phyloP scores from a whole-genome alignment of 2,113 vertebrate species.

The Siniperca knerii region DNA sequence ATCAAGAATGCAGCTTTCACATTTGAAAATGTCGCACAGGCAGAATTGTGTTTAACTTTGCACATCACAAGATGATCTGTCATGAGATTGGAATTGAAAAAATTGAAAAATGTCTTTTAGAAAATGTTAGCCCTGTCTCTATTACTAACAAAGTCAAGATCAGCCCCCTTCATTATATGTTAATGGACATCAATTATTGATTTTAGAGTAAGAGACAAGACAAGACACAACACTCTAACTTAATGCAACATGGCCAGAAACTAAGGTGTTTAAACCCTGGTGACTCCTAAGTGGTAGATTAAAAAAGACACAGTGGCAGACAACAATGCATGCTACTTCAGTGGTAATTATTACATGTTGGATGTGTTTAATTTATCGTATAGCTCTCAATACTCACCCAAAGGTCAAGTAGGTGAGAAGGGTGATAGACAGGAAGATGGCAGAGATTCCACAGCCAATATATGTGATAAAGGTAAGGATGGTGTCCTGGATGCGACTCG shows the following conservation, averaged over 20 bases:
- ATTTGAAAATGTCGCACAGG: not conserved
- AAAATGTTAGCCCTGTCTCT: not conserved
- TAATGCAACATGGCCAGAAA: not conserved
- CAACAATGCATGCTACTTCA: not conserved
- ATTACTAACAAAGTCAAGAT: not conserved
- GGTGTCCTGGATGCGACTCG: constrained; percentile 79
- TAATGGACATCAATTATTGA: not conserved
- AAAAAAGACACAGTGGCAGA: not conserved
- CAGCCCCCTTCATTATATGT: not conserved
- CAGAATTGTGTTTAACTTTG: not conserved
- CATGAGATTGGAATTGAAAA: no score
- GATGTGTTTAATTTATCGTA: not conserved
- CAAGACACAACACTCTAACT: not conserved
- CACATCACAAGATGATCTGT: no score
- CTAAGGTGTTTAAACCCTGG: not conserved
- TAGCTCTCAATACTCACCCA: constrained; percentile 85
- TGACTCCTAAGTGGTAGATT: not conserved
- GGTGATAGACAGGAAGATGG: constrained; percentile 94
- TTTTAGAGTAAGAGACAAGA: not conserved
- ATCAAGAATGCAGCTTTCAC: not conserved
- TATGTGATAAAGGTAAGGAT: constrained; percentile 95
- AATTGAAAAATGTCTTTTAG: not conserved
- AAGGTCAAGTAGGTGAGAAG: constrained; percentile 96
- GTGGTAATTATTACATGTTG: not conserved
- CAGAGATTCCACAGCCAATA: constrained; percentile 95